These are phyloP conservation scores for Frankliniella fusca DNA, from an alignment of 2,888 invertebrate species.

Conservation along the genomic window DNA sequence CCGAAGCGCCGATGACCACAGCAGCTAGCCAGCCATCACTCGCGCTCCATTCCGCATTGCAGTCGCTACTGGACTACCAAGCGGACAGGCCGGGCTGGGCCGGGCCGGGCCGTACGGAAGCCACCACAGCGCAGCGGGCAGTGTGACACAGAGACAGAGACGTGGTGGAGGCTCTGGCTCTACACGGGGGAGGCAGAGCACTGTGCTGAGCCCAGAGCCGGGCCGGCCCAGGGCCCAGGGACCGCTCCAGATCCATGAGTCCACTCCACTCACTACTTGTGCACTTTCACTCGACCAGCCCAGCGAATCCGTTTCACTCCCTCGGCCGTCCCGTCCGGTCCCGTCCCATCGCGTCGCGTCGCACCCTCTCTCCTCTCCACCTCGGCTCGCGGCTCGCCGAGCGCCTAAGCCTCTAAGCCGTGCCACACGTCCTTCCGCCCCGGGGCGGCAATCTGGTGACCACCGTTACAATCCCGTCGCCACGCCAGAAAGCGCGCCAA, in stretches of 20 bases:
- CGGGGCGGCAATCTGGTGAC: not conserved
- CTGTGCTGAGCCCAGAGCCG: too few species aligned
- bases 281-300: not conserved
- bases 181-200: too few species aligned
- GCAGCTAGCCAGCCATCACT: too few species aligned
- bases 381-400: not conserved
- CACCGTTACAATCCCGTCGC: not conserved
- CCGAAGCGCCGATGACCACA: too few species aligned
- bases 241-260: not conserved
- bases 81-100: not conserved
- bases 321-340: not conserved
- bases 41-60: too few species aligned
- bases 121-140: too few species aligned
- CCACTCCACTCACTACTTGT: slow-evolving; percentile 2
- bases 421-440: not conserved
- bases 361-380: not conserved
- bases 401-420: not conserved
- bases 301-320: not conserved
- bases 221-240: not conserved
- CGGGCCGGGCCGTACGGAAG: not conserved
- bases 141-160: too few species aligned
- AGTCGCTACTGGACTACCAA: too few species aligned
- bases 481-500: slow-evolving; percentile 15
- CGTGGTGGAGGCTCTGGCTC: too few species aligned
- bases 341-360: not conserved